These are phyloP conservation scores for Megalops cyprinoides DNA, from an alignment of 2,797 vertebrate species.

Conservation along the genomic window DNA sequence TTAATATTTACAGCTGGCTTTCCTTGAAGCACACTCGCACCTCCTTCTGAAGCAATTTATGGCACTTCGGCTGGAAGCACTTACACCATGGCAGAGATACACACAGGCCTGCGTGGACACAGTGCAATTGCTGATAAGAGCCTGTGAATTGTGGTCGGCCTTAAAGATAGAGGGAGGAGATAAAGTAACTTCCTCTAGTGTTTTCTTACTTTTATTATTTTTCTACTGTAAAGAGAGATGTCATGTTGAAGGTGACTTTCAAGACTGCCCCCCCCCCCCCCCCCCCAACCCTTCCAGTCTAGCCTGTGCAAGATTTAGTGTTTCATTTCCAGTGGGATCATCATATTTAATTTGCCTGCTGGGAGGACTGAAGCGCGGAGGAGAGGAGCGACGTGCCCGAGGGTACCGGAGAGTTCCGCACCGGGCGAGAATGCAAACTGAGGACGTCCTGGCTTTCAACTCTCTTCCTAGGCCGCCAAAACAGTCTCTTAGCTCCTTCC, in stretches of 20 bases:
- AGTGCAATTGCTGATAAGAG: constrained; percentile 47
- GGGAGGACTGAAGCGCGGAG: constrained; percentile 38
- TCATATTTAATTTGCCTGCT: constrained; percentile 65
- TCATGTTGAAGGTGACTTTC: constrained; percentile 70
- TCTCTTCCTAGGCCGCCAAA: neutral
- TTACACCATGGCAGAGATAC: constrained; percentile 38
- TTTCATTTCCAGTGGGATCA: constrained; percentile 74
- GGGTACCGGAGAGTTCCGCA: neutral
- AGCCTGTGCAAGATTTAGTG: constrained; percentile 63
- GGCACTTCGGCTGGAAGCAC: constrained; percentile 12
- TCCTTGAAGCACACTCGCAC: neutral
- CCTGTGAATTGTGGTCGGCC: constrained; percentile 28
- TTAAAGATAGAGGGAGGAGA: constrained; percentile 33
- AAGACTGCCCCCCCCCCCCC: constrained; percentile 42
- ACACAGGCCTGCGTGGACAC: constrained; percentile 9
- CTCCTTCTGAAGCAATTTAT: constrained; percentile 29
- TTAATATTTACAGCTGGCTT: constrained; percentile 18
- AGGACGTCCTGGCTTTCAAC: constrained; percentile 32
- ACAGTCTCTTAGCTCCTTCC: neutral
- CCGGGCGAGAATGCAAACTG: constrained; percentile 15
- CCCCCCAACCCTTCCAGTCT: constrained; percentile 26
- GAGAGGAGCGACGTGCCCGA: constrained; percentile 25
- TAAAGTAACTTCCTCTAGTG: constrained; percentile 39
- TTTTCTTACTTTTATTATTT: constrained; percentile 42
- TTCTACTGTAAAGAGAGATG: constrained; percentile 44